Conservation (phyloP, 2,888 invertebrate genomes). For the Lochmaea capreae region DNA sequence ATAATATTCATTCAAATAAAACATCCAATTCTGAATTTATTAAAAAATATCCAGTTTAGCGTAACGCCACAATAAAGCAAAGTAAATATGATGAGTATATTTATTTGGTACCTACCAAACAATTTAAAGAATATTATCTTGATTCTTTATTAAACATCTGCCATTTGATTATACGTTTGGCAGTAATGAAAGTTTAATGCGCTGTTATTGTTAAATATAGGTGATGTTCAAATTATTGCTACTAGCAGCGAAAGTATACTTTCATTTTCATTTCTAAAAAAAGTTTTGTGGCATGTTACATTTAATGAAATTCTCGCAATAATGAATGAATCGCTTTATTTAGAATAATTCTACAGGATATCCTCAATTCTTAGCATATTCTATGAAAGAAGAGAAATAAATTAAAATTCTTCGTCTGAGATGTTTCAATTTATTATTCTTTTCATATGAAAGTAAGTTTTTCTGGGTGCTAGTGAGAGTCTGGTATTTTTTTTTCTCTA, state of each 20-base stretch:
- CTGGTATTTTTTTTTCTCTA: too few relatives aligned
- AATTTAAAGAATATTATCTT: background rate
- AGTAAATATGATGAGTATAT: background rate
- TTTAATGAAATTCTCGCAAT: background rate
- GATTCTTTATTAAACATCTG: background rate
- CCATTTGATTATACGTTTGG: conserved; percentile 12
- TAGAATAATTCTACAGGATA: background rate
- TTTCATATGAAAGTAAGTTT: too few relatives aligned
- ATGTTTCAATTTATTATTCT: too few relatives aligned
- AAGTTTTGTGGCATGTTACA: conserved; percentile 4
- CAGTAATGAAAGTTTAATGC: conserved; percentile 17
- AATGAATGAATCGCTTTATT: background rate
- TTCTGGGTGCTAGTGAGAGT: too few relatives aligned
- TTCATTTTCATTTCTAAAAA: conserved; percentile 30
- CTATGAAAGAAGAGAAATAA: too few relatives aligned
- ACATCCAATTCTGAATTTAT: too few relatives aligned
- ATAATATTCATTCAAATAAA: too few relatives aligned
- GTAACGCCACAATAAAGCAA: background rate
- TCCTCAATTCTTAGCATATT: too few relatives aligned
- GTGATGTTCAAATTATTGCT: conserved; percentile 10
- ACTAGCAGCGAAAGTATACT: conserved; percentile 25
- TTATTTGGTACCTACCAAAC: background rate
- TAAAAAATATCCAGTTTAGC: background rate
- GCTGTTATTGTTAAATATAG: conserved; percentile 11
- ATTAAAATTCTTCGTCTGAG: too few relatives aligned